Percentiles rank a stretch among this genome's conserved stretches.
Evolutionary conservation across 2,113 vertebrate species (phyloP).

Genomic region (Gambusia affinis): DNA sequence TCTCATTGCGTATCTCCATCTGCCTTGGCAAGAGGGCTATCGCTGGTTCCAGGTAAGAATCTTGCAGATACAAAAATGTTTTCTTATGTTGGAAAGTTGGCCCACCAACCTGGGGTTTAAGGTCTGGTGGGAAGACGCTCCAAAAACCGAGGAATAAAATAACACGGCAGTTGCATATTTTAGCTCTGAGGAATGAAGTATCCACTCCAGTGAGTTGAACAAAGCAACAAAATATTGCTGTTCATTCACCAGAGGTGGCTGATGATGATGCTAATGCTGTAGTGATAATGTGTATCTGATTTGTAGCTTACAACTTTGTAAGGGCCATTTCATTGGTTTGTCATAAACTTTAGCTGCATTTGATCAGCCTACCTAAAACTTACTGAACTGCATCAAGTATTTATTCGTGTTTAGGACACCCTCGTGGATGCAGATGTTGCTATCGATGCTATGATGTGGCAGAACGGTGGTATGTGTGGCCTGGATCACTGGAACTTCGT

Average conservation of each 20-base stretch:
- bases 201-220: too few species aligned
- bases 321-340: neutral
- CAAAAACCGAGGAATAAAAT: too few species aligned
- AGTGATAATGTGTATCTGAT: too few species aligned
- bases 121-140: too few species aligned
- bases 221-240: too few species aligned
- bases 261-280: too few species aligned
- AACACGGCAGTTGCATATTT: too few species aligned
- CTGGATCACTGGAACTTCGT: conserved; percentile 83
- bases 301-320: neutral
- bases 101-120: too few species aligned
- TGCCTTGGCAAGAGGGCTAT: conserved; percentile 79
- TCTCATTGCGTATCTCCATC: conserved; percentile 77
- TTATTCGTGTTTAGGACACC: conserved; percentile 68
- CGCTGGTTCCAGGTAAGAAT: conserved; percentile 76
- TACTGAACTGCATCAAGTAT: neutral
- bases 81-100: too few species aligned
- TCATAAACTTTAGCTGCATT: neutral
- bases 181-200: too few species aligned
- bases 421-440: conserved; percentile 80
- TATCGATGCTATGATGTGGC: conserved; percentile 83
- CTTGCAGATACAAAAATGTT: neutral
- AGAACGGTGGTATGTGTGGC: conserved; percentile 81
- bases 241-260: too few species aligned
- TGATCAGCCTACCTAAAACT: neutral